Evolutionary conservation across 2,888 invertebrate species (phyloP).

Genomic region (Saturnia pavonia): DNA sequence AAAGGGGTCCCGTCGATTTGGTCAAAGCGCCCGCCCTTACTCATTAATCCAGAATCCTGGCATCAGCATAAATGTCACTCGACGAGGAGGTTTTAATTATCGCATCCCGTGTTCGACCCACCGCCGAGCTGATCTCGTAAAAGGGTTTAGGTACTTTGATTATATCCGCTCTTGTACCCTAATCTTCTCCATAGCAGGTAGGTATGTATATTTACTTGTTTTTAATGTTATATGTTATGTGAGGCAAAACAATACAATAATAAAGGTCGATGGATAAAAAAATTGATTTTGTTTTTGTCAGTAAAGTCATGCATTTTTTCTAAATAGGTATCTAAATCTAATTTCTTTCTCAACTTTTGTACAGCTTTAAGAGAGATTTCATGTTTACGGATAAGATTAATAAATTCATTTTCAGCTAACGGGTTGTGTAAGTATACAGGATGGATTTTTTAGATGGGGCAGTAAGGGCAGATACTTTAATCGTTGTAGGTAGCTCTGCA

Average conservation of each 20-base stretch:
- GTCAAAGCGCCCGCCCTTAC: conserved; percentile 64
- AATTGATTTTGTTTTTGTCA: not conserved
- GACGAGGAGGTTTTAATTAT: conserved; percentile 73
- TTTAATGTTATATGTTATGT: conserved; percentile 1
- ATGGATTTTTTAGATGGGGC: no score
- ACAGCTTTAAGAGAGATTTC: not conserved
- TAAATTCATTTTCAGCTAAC: not conserved
- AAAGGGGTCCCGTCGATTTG: conserved; percentile 43
- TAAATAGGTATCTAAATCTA: not conserved
- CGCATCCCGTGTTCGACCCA: conserved; percentile 54
- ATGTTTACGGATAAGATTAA: not conserved
- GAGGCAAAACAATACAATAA: not conserved
- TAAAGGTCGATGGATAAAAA: not conserved
- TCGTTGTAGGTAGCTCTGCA: no score
- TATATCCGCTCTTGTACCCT: conserved; percentile 21
- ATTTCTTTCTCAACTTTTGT: not conserved
- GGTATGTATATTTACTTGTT: conserved; percentile 16
- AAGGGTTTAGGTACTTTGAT: conserved; percentile 22
- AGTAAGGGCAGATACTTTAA: no score
- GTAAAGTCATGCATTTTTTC: not conserved
- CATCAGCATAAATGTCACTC: conserved; percentile 77
- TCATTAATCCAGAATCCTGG: conserved; percentile 64
- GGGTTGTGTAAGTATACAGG: no score
- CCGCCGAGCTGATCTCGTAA: conserved; percentile 40
- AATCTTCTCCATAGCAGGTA: conserved; percentile 16